These are phyloP conservation scores for Stenurella melanura DNA, from an alignment of 2,888 invertebrate genomes.

Conservation along the genomic window DNA sequence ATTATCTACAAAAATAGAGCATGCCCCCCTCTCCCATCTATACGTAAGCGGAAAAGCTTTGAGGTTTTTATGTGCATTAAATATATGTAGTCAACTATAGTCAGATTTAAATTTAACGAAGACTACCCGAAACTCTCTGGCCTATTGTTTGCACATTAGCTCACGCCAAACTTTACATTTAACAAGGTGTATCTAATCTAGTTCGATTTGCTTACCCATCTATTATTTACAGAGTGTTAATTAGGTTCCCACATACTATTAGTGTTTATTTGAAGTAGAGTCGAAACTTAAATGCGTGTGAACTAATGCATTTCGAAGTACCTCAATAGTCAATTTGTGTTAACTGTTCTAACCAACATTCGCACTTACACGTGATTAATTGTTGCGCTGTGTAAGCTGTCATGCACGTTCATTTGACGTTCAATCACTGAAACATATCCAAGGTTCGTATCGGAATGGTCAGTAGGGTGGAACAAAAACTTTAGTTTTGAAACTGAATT, in stretches of 20 bases:
- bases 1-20: no score
- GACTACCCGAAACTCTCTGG: not conserved
- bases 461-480: no score
- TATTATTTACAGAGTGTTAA: constrained; percentile 45
- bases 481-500: no score
- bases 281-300: constrained; percentile 28
- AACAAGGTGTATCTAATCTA: constrained; percentile 40
- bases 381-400: not conserved
- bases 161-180: constrained; percentile 27
- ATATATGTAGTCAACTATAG: no score
- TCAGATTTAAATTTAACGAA: no score
- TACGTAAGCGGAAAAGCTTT: no score
- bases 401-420: not conserved
- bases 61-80: no score
- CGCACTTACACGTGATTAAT: constrained; percentile 38
- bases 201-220: constrained; percentile 35
- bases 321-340: constrained; percentile 39
- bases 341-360: constrained; percentile 30
- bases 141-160: constrained; percentile 23
- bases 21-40: no score
- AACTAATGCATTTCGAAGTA: constrained; percentile 49
- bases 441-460: no score
- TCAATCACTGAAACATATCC: not conserved
- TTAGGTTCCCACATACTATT: constrained; percentile 42
- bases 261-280: constrained; percentile 23